Base-by-base conservation (phyloP, 2,113 vertebrate genomes). In the Steatornis caripensis region DNA sequence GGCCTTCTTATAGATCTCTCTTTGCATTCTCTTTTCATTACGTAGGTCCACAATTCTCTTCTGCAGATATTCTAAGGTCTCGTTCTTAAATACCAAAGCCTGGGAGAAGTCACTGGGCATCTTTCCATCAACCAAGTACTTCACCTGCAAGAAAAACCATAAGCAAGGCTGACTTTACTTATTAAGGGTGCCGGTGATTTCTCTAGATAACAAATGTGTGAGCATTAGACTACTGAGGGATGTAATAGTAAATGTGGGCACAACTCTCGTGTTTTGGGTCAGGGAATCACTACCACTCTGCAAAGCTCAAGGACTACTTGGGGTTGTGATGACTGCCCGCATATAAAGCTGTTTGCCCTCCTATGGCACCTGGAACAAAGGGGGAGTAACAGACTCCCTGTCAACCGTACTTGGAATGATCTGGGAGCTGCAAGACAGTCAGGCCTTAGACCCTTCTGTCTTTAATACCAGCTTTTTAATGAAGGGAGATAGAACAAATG, bases 11-110 rank as follows among this genome's bases (percentile, higher is more conserved):
- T 98, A 98, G 30, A 98, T 96, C 13, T 99, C 98, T 61, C 93
- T 98, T 96, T 99, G 98, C 76, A 97, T 91, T 36, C 15, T 32
- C 69, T 98, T 99, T 95, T 99, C 99, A 13, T 92, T 93, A 17
- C 97, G 97, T 51, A 99, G 94, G 75, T 98, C 97, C n/a, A 95
- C 41, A 60, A 99, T 98, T 54, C 98, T 98, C 49, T 97, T 94
- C 95, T 98, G 97, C 82, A 99, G 98, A 26, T 93, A 93, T 29
- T 87, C 74, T 86, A 99, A 87, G 64, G 98, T 98, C 10, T 53
- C 61, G 34, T 96, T 97, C 82, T 98, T 98, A 97, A 99, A 98
- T 34, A 99, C 97, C 97, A 99, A 87, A 2, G 98, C 97, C 19
- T 97, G 94, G 26, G 98, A 98, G 93, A 99, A 97, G 87, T 99